phyloP scores from a whole-genome alignment of 2,797 vertebrate genomes.

The Anguilla megastoma region DNA sequence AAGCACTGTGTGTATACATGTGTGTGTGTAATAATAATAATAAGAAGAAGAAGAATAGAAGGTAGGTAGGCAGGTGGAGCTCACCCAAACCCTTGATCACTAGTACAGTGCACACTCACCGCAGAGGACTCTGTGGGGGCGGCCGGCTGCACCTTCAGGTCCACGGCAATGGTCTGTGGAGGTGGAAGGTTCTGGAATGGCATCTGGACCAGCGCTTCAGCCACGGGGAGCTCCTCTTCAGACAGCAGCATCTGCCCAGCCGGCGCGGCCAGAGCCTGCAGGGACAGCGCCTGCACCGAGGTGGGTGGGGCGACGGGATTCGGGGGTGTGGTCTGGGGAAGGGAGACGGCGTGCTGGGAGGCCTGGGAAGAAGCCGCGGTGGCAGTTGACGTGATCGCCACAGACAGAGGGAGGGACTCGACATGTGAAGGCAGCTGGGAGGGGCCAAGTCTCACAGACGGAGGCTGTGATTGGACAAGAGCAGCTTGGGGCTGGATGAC shows the following conservation, averaged over 20 bases:
- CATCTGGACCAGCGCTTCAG: conserved; percentile 84
- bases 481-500: conserved; percentile 80
- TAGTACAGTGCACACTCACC: conserved; percentile 62
- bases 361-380: conserved; percentile 57
- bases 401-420: conserved; percentile 59
- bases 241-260: conserved; percentile 82
- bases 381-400: conserved; percentile 64
- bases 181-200: conserved; percentile 80
- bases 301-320: conserved; percentile 71
- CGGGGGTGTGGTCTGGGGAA: conserved; percentile 69
- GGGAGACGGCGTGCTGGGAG: conserved; percentile 46
- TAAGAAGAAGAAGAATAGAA: background rate
- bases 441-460: conserved; percentile 60
- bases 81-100: background rate
- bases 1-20: background rate
- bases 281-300: conserved; percentile 71
- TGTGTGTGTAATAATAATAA: background rate
- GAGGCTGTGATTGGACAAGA: conserved; percentile 70
- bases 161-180: conserved; percentile 89
- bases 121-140: conserved; percentile 70
- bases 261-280: conserved; percentile 83
- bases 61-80: background rate
- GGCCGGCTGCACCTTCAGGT: conserved; percentile 84
- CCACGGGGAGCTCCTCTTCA: conserved; percentile 82
- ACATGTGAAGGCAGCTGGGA: conserved; percentile 66